Evolutionary conservation across 1,140 invertebrate genomes (phyloP).

Genomic region (Adelges cooleyi): DNA sequence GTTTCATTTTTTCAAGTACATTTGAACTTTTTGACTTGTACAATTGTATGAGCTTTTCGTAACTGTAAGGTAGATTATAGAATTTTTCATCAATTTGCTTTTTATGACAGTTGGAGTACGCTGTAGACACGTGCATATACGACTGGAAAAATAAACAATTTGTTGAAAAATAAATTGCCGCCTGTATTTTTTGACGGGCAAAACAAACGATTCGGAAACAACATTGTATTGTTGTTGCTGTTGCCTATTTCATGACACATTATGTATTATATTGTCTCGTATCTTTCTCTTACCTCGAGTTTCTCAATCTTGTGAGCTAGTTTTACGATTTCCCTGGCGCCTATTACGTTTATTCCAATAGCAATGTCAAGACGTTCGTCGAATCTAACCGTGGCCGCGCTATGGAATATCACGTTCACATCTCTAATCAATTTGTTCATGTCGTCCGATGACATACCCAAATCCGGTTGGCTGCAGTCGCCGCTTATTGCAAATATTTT

Average conservation of each 20-base stretch:
- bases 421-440: conserved; percentile 48
- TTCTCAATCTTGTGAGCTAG: conserved; percentile 53
- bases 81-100: conserved; percentile 50
- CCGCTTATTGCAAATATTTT: conserved; percentile 41
- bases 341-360: conserved; percentile 55
- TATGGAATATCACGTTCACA: conserved; percentile 81
- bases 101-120: conserved; percentile 47
- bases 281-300: conserved; percentile 46
- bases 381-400: conserved; percentile 76
- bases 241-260: too few species aligned
- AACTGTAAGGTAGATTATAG: conserved; percentile 52
- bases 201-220: too few species aligned
- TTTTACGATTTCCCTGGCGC: conserved; percentile 49
- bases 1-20: conserved; percentile 41
- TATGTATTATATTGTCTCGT: too few species aligned
- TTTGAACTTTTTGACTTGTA: conserved; percentile 44
- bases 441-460: conserved; percentile 35
- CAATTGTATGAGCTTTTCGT: conserved; percentile 45
- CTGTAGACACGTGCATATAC: conserved; percentile 54
- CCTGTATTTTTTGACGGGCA: too few species aligned
- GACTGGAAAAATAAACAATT: conserved; percentile 36
- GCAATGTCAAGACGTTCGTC: conserved; percentile 55
- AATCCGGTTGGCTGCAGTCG: conserved; percentile 42
- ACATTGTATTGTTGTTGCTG: too few species aligned
- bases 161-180: neutral